Evolutionary conservation across 2,888 invertebrate species (phyloP).

Genomic region (Leptinotarsa peninsularis): DNA sequence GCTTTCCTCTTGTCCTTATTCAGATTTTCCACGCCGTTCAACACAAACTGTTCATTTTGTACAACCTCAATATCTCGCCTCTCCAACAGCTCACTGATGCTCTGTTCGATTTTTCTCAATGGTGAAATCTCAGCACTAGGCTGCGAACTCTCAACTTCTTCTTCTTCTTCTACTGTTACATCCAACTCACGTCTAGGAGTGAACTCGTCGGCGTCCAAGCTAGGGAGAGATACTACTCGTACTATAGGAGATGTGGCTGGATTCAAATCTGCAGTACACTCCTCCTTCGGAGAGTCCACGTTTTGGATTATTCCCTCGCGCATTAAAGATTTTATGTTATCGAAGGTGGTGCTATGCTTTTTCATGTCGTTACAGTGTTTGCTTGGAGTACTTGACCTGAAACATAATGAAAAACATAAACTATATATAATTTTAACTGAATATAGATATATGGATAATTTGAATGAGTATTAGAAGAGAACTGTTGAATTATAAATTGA

Average conservation of each 20-base stretch:
- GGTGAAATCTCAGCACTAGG: slow-evolving; percentile 76
- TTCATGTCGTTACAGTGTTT: slow-evolving; percentile 72
- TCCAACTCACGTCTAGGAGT: slow-evolving; percentile 75
- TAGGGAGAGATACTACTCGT: slow-evolving; percentile 77
- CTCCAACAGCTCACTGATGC: slow-evolving; percentile 77
- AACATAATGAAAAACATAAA: not conserved
- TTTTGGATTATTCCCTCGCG: slow-evolving; percentile 77
- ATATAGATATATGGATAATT: too few species aligned
- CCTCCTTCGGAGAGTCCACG: slow-evolving; percentile 69
- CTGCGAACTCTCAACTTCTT: slow-evolving; percentile 75
- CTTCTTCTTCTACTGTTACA: slow-evolving; percentile 80
- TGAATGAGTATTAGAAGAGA: too few species aligned
- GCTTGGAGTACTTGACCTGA: slow-evolving; percentile 66
- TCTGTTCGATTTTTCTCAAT: slow-evolving; percentile 78
- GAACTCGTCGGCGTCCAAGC: slow-evolving; percentile 71
- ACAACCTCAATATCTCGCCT: slow-evolving; percentile 63
- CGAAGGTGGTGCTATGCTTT: slow-evolving; percentile 81
- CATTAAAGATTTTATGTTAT: slow-evolving; percentile 80
- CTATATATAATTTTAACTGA: too few species aligned
- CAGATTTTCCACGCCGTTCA: slow-evolving; percentile 66
- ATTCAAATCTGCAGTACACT: slow-evolving; percentile 73
- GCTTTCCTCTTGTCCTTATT: slow-evolving; percentile 64
- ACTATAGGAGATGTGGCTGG: slow-evolving; percentile 73
- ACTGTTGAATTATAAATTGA: too few species aligned
- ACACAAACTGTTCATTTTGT: slow-evolving; percentile 58